Evolutionary conservation across 2,113 vertebrate species (phyloP).

Genomic region (Hydrolagus affinis): DNA sequence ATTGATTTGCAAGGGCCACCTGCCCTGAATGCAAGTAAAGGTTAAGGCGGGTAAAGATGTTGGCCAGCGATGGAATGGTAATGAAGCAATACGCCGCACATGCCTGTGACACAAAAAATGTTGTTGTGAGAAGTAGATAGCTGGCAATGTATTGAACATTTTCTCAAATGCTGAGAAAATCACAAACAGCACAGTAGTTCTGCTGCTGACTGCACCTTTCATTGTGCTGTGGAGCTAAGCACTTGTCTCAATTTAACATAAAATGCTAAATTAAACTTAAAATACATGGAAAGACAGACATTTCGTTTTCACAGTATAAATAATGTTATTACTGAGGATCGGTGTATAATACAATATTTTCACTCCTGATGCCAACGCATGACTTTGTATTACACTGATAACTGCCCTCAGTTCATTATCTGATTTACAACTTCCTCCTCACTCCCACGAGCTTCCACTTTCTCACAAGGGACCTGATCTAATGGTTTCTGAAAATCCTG

Average conservation of each 20-base stretch:
- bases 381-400: not conserved
- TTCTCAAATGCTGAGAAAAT: too few species aligned
- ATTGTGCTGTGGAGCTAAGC: too few species aligned
- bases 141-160: too few species aligned
- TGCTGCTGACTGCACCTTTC: too few species aligned
- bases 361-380: not conserved
- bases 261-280: not conserved
- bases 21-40: slow-evolving; percentile 89
- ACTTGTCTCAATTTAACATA: too few species aligned
- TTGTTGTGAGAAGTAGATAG: too few species aligned
- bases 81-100: slow-evolving; percentile 97
- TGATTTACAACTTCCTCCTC: not conserved
- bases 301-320: not conserved
- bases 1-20: slow-evolving; percentile 92
- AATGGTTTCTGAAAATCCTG: too few species aligned
- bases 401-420: not conserved
- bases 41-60: slow-evolving; percentile 82
- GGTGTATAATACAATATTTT: not conserved
- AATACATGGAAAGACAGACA: not conserved
- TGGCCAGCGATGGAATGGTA: slow-evolving; percentile 84
- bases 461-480: not conserved
- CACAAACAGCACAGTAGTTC: too few species aligned
- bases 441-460: not conserved
- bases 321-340: not conserved
- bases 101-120: slow-evolving; percentile 56